A percentile compares a stretch with the other conserved stretches of the same genome.
These are phyloP conservation scores for Pao palembangensis DNA, from an alignment of 2,113 vertebrate species.

Conservation along the genomic window DNA sequence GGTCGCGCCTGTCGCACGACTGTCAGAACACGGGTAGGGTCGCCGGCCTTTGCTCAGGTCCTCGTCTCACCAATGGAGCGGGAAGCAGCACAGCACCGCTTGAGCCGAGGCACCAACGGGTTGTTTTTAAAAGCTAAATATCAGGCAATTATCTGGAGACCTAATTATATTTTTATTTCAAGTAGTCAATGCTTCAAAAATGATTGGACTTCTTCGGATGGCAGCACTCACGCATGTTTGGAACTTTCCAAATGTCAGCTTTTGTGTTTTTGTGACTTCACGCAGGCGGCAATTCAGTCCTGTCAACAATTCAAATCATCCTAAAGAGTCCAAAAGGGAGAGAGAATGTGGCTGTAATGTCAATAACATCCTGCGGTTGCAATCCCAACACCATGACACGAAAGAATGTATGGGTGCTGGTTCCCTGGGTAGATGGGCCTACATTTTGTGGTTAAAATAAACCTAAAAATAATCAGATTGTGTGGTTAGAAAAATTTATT, in stretches of 20 bases:
- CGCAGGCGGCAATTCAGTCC: not conserved
- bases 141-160: slow-evolving; percentile 9
- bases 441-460: no score
- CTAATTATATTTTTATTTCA: not conserved
- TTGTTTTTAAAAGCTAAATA: slow-evolving; percentile 22
- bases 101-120: slow-evolving; percentile 1
- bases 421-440: no score
- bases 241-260: slow-evolving; percentile 4
- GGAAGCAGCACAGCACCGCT: slow-evolving; percentile 3
- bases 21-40: slow-evolving; percentile 25
- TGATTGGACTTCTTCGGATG: not conserved
- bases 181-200: not conserved
- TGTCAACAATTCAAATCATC: no score
- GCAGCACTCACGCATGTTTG: slow-evolving; percentile 4
- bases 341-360: no score
- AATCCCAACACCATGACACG: no score
- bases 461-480: no score
- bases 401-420: no score
- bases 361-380: no score
- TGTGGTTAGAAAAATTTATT: no score
- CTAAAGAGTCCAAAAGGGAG: no score
- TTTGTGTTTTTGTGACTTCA: no score
- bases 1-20: slow-evolving; percentile 23
- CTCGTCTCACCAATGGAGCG: slow-evolving; percentile 11
- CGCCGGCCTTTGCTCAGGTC: slow-evolving; percentile 1